Percentiles rank a stretch among this genome's conserved stretches.
These are phyloP conservation scores for Drosophila dives DNA, from an alignment of 2,888 invertebrate species.

Conservation along the genomic window DNA sequence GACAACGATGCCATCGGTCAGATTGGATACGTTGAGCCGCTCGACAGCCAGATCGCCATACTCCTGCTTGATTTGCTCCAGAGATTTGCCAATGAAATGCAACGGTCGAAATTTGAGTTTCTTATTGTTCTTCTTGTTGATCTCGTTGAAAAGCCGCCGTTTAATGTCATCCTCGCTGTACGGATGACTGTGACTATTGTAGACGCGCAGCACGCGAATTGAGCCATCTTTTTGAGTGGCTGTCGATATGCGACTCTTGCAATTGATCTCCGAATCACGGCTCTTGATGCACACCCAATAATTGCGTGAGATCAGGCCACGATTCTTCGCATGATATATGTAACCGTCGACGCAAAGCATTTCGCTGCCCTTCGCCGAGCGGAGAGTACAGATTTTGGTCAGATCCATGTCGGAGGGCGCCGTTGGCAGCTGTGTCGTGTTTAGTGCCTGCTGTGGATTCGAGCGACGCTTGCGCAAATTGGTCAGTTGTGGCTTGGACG, in stretches of 20 bases:
- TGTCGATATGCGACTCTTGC: slow-evolving; percentile 80
- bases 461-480: slow-evolving; percentile 53
- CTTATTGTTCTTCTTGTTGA: slow-evolving; percentile 70
- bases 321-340: slow-evolving; percentile 80
- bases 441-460: slow-evolving; percentile 8
- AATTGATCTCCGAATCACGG: slow-evolving; percentile 74
- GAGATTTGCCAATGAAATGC: slow-evolving; percentile 70
- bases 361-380: slow-evolving; percentile 82
- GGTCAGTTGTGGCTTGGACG: slow-evolving; percentile 59
- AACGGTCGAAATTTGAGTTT: slow-evolving; percentile 71
- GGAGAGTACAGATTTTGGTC: slow-evolving; percentile 77
- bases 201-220: slow-evolving; percentile 73
- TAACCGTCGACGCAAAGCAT: slow-evolving; percentile 81
- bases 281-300: slow-evolving; percentile 83
- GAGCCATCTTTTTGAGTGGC: slow-evolving; percentile 73
- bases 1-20: slow-evolving; percentile 64
- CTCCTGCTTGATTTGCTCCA: slow-evolving; percentile 77
- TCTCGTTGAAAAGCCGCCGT: slow-evolving; percentile 78
- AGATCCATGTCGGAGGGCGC: slow-evolving; percentile 68
- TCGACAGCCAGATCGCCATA: slow-evolving; percentile 73
- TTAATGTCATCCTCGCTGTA: slow-evolving; percentile 78
- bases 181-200: slow-evolving; percentile 77
- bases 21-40: slow-evolving; percentile 65
- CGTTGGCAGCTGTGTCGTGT: slow-evolving; percentile 2
- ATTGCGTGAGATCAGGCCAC: slow-evolving; percentile 72